Evolutionary conservation across 92 coral and sea anemone species (phyloP).

Genomic region (Muricea muricata): DNA sequence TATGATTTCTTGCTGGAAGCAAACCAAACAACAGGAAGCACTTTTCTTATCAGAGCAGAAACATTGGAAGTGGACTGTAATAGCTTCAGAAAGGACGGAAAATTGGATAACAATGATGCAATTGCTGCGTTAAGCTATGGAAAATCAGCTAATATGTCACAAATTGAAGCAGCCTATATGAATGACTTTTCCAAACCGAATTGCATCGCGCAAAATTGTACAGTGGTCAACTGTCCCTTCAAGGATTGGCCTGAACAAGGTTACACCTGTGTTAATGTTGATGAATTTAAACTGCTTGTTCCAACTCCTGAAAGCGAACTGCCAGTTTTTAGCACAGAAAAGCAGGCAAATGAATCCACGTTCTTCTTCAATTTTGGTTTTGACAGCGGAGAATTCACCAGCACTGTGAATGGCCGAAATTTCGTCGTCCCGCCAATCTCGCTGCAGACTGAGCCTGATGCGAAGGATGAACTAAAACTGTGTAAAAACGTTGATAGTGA

Average conservation of each 20-base stretch:
- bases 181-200: constrained; percentile 3
- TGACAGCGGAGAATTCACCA: constrained; percentile 50
- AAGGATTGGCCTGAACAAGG: background rate
- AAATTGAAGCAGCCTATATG: background rate
- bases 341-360: background rate
- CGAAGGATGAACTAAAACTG: background rate
- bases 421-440: constrained; percentile 56
- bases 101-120: background rate
- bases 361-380: constrained; percentile 65
- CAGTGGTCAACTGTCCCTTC: constrained; percentile 68
- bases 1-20: constrained; percentile 76
- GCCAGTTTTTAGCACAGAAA: constrained; percentile 25
- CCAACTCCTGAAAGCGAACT: constrained; percentile 50
- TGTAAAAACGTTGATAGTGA: background rate
- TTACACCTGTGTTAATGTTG: constrained; percentile 41
- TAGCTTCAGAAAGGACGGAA: background rate
- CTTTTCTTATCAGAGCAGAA: constrained; percentile 77
- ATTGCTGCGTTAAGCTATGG: constrained; percentile 11
- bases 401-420: constrained; percentile 65
- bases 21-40: constrained; percentile 27
- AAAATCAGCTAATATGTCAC: background rate
- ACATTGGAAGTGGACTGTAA: constrained; percentile 63
- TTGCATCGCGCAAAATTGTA: constrained; percentile 31
- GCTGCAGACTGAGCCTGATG: constrained; percentile 48
- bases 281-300: constrained; percentile 35